Conservation (phyloP, 2,797 vertebrate genomes). For the Halcyon leucocephala region DNA sequence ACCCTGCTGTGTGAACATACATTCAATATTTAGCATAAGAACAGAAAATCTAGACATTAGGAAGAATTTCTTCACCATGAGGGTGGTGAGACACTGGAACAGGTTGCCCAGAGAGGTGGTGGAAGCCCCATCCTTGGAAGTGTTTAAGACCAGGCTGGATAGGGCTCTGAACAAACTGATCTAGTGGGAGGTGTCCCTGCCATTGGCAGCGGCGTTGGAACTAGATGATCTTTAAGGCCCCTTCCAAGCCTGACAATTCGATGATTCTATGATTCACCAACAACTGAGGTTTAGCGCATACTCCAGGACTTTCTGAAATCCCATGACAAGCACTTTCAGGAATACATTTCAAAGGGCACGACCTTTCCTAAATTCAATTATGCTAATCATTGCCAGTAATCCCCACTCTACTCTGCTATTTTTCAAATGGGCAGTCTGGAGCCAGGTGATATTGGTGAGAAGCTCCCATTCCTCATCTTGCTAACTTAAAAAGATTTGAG, state of each 20-base stretch:
- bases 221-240: too few species aligned
- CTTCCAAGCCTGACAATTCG: too few species aligned
- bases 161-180: too few species aligned
- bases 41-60: not conserved
- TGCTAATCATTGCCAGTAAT: not conserved
- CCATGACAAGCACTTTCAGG: not conserved
- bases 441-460: not conserved
- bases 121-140: too few species aligned
- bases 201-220: too few species aligned
- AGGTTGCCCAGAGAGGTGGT: too few species aligned
- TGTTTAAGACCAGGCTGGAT: too few species aligned
- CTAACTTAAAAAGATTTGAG: not conserved
- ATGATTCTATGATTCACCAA: not conserved
- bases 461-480: not conserved
- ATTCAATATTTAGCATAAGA: not conserved
- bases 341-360: not conserved
- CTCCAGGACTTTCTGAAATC: not conserved
- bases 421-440: not conserved
- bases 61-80: too few species aligned
- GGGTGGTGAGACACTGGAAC: too few species aligned
- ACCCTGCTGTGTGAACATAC: not conserved
- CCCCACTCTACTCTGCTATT: not conserved
- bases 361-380: not conserved
- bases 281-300: not conserved
- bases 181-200: too few species aligned